Evolutionary conservation across 2,113 vertebrate genomes (phyloP).

Genomic region (Uropsilus gracilis): DNA sequence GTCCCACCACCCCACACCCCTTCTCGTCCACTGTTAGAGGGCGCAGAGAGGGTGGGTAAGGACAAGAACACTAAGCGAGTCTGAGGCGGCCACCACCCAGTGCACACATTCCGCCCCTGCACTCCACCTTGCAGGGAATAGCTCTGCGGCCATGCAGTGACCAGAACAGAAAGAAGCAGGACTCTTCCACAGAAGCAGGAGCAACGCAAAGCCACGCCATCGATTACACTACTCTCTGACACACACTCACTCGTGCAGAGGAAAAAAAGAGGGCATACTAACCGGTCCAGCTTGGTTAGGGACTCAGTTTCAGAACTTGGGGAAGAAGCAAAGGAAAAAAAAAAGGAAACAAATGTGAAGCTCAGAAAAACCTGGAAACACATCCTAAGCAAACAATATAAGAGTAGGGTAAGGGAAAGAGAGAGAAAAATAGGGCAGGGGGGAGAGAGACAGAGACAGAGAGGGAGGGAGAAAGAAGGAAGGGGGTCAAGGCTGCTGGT

Average conservation of each 20-base stretch:
- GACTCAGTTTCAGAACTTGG: constrained; percentile 99
- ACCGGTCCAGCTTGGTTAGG: constrained; percentile 99
- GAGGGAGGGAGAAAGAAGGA: neutral
- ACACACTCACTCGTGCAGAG: constrained; percentile 92
- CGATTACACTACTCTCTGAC: constrained; percentile 81
- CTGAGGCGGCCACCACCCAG: constrained; percentile 69
- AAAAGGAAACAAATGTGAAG: constrained; percentile 86
- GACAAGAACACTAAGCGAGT: constrained; percentile 36
- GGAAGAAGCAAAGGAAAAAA: constrained; percentile 94
- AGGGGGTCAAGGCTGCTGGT: neutral
- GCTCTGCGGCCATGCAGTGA: constrained; percentile 86
- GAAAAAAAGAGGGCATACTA: constrained; percentile 95
- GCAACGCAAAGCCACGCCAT: constrained; percentile 83
- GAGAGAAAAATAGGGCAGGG: constrained; percentile 38
- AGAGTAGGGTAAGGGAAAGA: constrained; percentile 68
- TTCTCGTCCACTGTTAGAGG: constrained; percentile 38
- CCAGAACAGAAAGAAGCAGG: constrained; percentile 82
- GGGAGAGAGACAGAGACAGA: constrained; percentile 49
- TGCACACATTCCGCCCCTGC: constrained; percentile 48
- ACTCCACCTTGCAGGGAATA: constrained; percentile 70
- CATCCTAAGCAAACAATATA: constrained; percentile 85
- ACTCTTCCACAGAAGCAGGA: constrained; percentile 76
- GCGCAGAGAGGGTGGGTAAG: constrained; percentile 38
- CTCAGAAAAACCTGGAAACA: constrained; percentile 89
- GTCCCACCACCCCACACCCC: neutral